Conservation (phyloP, 23 tunicate genomes). For the Halocynthia roretzi region DNA sequence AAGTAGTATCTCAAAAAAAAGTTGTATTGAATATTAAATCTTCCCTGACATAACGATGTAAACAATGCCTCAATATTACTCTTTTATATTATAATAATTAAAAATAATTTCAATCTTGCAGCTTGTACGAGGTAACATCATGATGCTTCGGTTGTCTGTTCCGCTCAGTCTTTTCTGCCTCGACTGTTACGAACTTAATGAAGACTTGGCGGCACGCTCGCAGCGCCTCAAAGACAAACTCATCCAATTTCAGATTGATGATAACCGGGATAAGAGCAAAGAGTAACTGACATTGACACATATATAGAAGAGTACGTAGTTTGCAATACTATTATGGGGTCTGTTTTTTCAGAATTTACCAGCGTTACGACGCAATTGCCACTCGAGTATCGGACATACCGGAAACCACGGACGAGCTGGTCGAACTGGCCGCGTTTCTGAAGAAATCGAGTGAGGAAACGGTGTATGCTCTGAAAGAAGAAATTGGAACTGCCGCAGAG, state of each 20-base stretch:
- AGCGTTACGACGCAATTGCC: constrained; percentile 85
- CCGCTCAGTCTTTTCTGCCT: constrained; percentile 77
- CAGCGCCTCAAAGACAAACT: constrained; percentile 68
- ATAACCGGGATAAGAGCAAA: constrained; percentile 76
- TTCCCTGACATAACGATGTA: neutral
- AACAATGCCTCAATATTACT: neutral
- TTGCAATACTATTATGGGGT: neutral
- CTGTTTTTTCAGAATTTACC: constrained; percentile 54
- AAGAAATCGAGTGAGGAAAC: constrained; percentile 62
- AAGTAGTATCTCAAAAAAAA: neutral
- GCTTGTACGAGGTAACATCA: constrained; percentile 50
- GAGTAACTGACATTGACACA: constrained; percentile 27
- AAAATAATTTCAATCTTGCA: constrained; percentile 11
- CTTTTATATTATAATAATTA: neutral
- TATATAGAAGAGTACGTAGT: too few relatives aligned
- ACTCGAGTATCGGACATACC: constrained; percentile 83
- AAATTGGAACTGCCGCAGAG: constrained; percentile 59
- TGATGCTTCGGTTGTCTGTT: constrained; percentile 36
- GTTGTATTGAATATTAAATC: neutral
- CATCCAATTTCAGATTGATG: constrained; percentile 48
- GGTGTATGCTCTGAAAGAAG: constrained; percentile 53
- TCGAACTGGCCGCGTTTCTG: constrained; percentile 68
- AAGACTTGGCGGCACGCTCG: constrained; percentile 56
- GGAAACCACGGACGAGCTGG: constrained; percentile 81
- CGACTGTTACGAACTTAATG: constrained; percentile 72